Conservation (phyloP, 1,140 invertebrate species). For the Drosophila tani region DNA sequence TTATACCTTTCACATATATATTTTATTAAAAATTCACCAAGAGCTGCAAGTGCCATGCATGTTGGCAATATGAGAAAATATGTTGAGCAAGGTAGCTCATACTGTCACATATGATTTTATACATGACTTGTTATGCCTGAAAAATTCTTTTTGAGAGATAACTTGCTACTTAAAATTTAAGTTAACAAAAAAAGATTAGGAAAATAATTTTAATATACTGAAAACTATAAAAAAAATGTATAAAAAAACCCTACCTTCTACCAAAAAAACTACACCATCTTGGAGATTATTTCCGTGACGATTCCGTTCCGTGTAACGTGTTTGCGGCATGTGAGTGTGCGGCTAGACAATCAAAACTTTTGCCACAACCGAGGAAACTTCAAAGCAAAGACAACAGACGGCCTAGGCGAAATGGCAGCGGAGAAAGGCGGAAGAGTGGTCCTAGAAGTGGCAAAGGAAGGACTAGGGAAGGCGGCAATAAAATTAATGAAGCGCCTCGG, state of each 20-base stretch:
- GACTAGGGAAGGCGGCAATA: constrained; percentile 54
- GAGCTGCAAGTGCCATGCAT: no score
- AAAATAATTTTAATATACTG: background rate
- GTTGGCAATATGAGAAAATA: background rate
- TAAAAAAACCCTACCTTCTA: background rate
- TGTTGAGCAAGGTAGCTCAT: background rate
- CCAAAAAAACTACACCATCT: no score
- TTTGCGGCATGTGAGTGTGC: constrained; percentile 52
- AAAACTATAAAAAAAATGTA: no score
- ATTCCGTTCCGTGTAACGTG: constrained; percentile 33
- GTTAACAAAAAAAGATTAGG: background rate
- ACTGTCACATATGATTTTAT: background rate
- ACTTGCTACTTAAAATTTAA: no score
- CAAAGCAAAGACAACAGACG: constrained; percentile 64
- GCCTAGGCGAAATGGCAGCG: constrained; percentile 46
- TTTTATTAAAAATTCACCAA: background rate
- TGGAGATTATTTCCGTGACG: background rate
- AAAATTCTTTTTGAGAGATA: background rate
- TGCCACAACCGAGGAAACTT: constrained; percentile 58
- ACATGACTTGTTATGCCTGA: background rate
- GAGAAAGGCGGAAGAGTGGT: background rate
- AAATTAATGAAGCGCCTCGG: constrained; percentile 80
- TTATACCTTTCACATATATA: background rate
- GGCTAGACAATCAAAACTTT: constrained; percentile 82
- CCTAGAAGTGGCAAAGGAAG: background rate